Conservation (phyloP, 2,888 invertebrate genomes). For the Doris montereyensis region DNA sequence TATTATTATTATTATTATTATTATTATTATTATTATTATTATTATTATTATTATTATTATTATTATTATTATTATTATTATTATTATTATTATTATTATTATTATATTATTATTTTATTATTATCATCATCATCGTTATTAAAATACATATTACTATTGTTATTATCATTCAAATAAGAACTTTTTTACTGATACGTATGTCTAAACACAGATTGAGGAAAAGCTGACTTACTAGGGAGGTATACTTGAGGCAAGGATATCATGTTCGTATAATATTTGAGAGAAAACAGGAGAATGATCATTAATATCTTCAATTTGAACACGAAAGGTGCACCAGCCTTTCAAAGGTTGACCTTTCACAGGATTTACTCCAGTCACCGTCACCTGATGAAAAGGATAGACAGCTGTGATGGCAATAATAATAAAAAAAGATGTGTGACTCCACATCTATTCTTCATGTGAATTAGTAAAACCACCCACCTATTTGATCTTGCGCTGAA, state of each 20-base stretch:
- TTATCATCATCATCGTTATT: neutral
- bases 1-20: neutral
- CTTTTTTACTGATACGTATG: too few species aligned
- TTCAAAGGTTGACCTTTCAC: neutral
- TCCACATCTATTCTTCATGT: too few species aligned
- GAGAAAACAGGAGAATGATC: slow-evolving; percentile 38
- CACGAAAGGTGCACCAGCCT: slow-evolving; percentile 41
- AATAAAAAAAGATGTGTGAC: too few species aligned
- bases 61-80: neutral
- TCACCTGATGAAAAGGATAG: slow-evolving; percentile 26
- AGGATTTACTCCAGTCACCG: slow-evolving; percentile 33
- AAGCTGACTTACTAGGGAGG: too few species aligned
- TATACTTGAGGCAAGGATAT: slow-evolving; percentile 30
- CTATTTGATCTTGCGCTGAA: too few species aligned
- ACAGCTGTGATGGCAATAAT: too few species aligned
- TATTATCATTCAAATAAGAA: too few species aligned
- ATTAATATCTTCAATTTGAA: slow-evolving; percentile 41
- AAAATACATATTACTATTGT: too few species aligned
- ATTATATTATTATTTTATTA: neutral
- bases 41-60: neutral
- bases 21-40: neutral
- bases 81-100: neutral
- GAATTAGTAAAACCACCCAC: too few species aligned
- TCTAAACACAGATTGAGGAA: too few species aligned
- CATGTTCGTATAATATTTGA: neutral